Evolutionary conservation across 2,797 vertebrate genomes (phyloP).

Genomic region (Lerista edwardsae): DNA sequence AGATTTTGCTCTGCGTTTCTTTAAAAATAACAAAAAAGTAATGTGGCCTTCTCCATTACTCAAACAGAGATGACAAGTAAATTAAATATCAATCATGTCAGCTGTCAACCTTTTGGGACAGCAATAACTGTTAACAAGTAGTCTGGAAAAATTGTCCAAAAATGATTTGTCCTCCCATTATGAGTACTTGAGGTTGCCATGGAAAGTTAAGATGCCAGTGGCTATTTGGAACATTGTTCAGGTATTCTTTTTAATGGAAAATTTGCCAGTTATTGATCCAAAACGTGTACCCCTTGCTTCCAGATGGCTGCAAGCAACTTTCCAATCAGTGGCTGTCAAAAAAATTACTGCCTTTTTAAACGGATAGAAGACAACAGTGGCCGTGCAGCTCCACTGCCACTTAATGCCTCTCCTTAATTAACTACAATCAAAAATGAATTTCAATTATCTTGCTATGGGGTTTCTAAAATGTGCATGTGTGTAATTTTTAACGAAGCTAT

Average conservation of each 20-base stretch:
- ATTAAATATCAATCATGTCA: conserved; percentile 84
- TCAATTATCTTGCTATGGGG: conserved; percentile 27
- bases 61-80: conserved; percentile 80
- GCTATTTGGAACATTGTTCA: conserved; percentile 90
- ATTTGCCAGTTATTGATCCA: conserved; percentile 98
- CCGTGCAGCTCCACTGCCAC: conserved; percentile 40
- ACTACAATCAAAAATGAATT: conserved; percentile 63
- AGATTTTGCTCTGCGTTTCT: conserved; percentile 39
- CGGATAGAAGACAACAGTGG: conserved; percentile 78
- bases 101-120: conserved; percentile 84
- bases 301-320: conserved; percentile 88
- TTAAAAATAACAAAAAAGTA: conserved; percentile 21
- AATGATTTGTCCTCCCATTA: conserved; percentile 77
- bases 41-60: conserved; percentile 73
- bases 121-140: conserved; percentile 88
- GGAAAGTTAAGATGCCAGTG: conserved; percentile 88
- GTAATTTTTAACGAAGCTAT: not conserved
- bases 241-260: conserved; percentile 98
- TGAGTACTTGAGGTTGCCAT: conserved; percentile 74
- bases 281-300: conserved; percentile 85
- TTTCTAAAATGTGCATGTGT: conserved; percentile 7
- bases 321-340: conserved; percentile 96
- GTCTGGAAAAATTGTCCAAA: conserved; percentile 83
- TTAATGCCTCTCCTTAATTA: conserved; percentile 81
- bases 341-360: conserved; percentile 86